phyloP scores from a whole-genome alignment of 2,797 vertebrate species.

The Gila robusta region DNA sequence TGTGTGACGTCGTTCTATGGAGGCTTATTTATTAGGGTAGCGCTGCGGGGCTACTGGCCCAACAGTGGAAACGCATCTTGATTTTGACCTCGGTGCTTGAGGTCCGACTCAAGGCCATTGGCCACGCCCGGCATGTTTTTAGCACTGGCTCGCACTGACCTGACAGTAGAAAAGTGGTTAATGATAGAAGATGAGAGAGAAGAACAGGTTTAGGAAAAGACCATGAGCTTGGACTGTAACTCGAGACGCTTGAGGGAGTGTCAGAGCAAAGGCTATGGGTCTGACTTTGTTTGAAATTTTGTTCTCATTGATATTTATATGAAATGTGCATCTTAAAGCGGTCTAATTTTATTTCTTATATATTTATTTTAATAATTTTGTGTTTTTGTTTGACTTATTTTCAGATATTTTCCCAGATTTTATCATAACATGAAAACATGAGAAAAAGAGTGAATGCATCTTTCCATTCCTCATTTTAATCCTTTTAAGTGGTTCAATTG shows the following conservation, averaged over 20 bases:
- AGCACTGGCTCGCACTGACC: too few relatives aligned
- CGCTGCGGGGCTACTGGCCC: too few relatives aligned
- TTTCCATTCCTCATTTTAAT: slow-evolving; percentile 20
- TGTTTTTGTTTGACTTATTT: not conserved
- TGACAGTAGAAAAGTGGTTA: too few relatives aligned
- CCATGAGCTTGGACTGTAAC: not conserved
- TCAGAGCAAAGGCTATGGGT: not conserved
- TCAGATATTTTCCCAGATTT: not conserved
- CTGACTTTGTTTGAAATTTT: not conserved
- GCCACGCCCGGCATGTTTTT: too few relatives aligned
- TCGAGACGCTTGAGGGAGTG: not conserved
- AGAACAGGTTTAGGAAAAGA: not conserved
- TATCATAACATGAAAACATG: not conserved
- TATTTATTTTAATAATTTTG: not conserved
- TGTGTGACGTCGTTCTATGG: too few relatives aligned
- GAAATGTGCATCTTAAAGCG: not conserved
- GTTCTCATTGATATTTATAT: not conserved
- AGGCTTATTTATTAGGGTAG: too few relatives aligned
- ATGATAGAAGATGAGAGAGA: not conserved
- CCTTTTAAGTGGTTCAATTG: slow-evolving; percentile 44
- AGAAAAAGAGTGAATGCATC: not conserved
- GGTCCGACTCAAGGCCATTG: too few relatives aligned
- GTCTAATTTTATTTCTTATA: not conserved
- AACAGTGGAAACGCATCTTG: too few relatives aligned
- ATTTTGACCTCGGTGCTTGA: too few relatives aligned